These are phyloP conservation scores for Pachyrhynchus sulphureomaculatus DNA, from an alignment of 1,140 invertebrate genomes.

Conservation along the genomic window DNA sequence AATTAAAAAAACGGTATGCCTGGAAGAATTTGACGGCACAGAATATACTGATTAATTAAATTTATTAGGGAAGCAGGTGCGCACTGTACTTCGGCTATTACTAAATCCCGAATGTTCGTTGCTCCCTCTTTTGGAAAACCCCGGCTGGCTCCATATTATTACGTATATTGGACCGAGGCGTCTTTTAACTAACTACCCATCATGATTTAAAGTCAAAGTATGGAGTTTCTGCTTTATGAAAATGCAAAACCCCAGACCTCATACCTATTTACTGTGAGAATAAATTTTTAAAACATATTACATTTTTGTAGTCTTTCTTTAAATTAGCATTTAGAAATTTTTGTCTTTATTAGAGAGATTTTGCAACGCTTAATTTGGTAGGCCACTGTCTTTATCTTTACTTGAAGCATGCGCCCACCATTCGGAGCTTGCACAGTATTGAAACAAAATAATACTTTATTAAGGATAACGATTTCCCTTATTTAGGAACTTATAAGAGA, in stretches of 20 bases:
- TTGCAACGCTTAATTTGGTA: no score
- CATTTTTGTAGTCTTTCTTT: neutral
- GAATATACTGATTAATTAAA: constrained; percentile 34
- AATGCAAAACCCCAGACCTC: constrained; percentile 17
- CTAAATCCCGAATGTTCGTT: constrained; percentile 23
- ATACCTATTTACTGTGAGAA: constrained; percentile 10
- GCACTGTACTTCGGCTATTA: constrained; percentile 27
- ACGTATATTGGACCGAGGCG: constrained; percentile 18
- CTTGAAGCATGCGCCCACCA: no score
- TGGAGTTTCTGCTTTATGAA: constrained; percentile 15
- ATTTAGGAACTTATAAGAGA: no score
- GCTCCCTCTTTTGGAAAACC: constrained; percentile 25
- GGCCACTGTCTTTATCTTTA: no score
- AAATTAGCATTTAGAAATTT: neutral
- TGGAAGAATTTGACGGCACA: constrained; percentile 25
- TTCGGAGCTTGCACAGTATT: no score
- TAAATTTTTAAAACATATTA: constrained; percentile 7
- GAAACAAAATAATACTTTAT: no score
- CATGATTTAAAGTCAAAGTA: constrained; percentile 24
- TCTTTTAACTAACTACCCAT: neutral
- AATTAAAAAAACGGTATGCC: constrained; percentile 20
- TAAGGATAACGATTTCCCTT: no score
- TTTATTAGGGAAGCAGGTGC: constrained; percentile 31
- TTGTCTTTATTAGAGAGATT: no score
- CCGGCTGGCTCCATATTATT: constrained; percentile 23